Percentiles rank a stretch among this genome's conserved stretches.
These are phyloP conservation scores for Mythimna loreyi DNA, from an alignment of 2,888 invertebrate species.

Conservation along the genomic window DNA sequence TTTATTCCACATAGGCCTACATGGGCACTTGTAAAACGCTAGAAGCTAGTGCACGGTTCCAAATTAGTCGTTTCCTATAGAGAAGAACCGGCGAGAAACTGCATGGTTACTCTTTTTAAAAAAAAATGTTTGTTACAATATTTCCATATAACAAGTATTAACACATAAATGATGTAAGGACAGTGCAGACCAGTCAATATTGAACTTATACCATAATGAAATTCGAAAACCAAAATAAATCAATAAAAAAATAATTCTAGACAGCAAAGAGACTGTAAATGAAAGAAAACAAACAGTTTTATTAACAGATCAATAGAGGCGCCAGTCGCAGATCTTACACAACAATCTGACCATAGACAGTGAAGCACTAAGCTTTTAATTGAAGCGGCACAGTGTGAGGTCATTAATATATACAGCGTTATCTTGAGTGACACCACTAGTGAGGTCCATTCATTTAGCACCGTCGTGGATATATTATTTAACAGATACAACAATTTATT, in stretches of 20 bases:
- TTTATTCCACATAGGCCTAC: too few species aligned
- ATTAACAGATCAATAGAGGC: constrained; percentile 45
- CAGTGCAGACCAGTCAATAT: too few species aligned
- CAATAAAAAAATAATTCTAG: constrained; percentile 27
- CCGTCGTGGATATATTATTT: constrained; percentile 54
- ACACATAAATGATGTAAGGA: too few species aligned
- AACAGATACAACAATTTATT: constrained; percentile 66
- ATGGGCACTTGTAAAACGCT: too few species aligned
- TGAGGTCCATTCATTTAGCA: constrained; percentile 50
- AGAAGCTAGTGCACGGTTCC: too few species aligned
- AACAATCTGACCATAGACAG: constrained; percentile 44
- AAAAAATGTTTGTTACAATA: too few species aligned
- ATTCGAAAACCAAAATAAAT: constrained; percentile 10
- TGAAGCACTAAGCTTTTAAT: constrained; percentile 62
- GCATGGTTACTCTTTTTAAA: too few species aligned
- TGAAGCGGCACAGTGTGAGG: constrained; percentile 56
- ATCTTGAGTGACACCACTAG: constrained; percentile 60
- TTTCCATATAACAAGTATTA: too few species aligned
- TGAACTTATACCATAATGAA: too few species aligned
- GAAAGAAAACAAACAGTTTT: constrained; percentile 44
- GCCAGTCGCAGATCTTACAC: constrained; percentile 42
- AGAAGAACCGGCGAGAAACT: too few species aligned
- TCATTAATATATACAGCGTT: constrained; percentile 52
- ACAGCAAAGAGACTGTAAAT: neutral
- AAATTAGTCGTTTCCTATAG: too few species aligned